Percentiles rank a stretch among this genome's conserved stretches.
Conservation (phyloP, 2,797 vertebrate genomes). For the Falco columbarius region DNA sequence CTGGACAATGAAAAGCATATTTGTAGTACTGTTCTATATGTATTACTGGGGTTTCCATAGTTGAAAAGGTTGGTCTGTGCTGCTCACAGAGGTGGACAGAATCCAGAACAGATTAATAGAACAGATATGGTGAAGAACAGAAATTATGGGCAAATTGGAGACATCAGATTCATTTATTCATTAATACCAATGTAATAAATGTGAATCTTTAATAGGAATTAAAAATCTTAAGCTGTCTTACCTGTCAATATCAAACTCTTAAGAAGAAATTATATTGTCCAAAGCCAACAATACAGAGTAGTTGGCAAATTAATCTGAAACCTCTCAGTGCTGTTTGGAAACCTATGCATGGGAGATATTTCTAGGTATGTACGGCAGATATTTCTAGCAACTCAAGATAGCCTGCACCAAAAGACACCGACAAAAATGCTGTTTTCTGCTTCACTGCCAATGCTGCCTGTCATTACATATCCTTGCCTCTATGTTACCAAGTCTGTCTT, state of each 20-base stretch:
- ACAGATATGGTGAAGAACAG: not conserved
- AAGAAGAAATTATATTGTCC: not conserved
- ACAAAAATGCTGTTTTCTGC: not conserved
- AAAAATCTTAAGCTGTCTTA: not conserved
- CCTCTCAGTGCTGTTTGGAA: not conserved
- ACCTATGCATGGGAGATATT: fast-evolving
- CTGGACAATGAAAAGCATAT: not conserved
- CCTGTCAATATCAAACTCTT: not conserved
- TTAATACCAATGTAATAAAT: not conserved
- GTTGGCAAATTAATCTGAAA: not conserved
- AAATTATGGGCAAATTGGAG: not conserved
- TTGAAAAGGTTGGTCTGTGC: not conserved
- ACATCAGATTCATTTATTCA: not conserved
- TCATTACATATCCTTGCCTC: not conserved
- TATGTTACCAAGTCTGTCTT: not conserved
- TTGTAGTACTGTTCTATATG: not conserved
- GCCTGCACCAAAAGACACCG: not conserved
- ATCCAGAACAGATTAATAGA: not conserved
- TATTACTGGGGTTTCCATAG: not conserved
- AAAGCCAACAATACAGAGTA: not conserved
- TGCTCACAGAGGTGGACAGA: not conserved
- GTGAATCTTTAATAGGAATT: not conserved
- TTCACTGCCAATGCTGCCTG: fast-evolving
- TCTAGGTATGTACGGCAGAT: fast-evolving
- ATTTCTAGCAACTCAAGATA: not conserved